phyloP scores from a whole-genome alignment of 2,797 vertebrate genomes.

The Trichosurus vulpecula region DNA sequence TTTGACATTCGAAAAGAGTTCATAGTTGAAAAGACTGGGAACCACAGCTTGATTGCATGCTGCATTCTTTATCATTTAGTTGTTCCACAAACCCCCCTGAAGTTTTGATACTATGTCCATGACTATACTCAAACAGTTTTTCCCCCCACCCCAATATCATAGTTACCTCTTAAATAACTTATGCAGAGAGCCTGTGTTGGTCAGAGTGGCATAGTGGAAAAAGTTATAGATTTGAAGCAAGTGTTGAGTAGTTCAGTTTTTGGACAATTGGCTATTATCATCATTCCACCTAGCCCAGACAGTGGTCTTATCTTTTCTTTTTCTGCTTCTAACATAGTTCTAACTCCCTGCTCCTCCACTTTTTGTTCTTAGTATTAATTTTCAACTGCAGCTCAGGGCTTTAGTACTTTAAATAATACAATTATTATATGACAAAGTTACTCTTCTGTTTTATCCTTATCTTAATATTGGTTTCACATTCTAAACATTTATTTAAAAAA shows the following conservation, averaged over 20 bases:
- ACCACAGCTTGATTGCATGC: background rate
- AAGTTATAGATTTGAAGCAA: background rate
- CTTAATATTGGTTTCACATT: no score
- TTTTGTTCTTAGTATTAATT: background rate
- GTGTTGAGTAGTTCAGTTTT: background rate
- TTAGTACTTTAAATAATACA: background rate
- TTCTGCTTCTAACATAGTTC: background rate
- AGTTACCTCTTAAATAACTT: background rate
- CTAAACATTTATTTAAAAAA: no score
- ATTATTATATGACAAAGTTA: background rate
- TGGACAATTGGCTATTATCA: background rate
- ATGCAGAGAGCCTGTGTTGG: background rate
- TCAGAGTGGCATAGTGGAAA: background rate
- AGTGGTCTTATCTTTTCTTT: background rate
- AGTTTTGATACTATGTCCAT: no score
- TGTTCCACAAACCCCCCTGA: background rate
- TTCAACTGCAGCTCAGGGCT: background rate
- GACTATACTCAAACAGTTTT: no score
- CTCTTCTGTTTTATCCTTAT: background rate
- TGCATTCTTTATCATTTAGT: background rate
- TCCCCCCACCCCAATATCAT: no score
- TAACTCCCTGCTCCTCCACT: background rate
- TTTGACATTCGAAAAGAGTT: background rate
- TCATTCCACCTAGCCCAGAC: background rate
- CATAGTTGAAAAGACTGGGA: background rate